Conservation (phyloP, 30 jellyfish, hydroid and myxozoan genomes). For the Turritopsis dohrnii region DNA sequence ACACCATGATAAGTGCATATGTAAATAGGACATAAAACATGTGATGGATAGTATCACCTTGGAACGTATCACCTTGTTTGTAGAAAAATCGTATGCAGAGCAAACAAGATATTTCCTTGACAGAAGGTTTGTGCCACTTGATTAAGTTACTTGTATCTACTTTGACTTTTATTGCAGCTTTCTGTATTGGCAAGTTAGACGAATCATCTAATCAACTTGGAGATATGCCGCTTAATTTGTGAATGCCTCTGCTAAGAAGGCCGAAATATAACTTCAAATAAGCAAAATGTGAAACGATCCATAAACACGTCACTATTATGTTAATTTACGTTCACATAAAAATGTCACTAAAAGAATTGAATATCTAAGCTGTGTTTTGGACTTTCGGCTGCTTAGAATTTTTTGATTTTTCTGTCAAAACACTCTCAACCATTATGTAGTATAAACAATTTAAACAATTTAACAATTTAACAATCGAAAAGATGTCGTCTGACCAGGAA, state of each 20-base stretch:
- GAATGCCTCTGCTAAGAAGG: no score
- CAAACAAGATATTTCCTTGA: not conserved
- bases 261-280: no score
- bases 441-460: no score
- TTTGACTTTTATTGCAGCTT: not conserved
- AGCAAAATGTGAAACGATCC: no score
- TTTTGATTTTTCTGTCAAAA: no score
- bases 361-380: not conserved
- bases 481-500: not conserved
- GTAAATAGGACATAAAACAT: not conserved
- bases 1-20: no score
- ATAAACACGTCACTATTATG: no score
- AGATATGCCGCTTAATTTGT: not conserved
- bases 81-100: not conserved
- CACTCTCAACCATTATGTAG: not conserved
- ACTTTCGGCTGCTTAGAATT: no score
- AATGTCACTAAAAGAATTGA: no score
- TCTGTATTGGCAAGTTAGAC: not conserved
- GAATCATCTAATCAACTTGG: not conserved
- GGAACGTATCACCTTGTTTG: not conserved
- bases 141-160: no score
- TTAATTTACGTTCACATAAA: no score
- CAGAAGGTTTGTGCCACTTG: not conserved
- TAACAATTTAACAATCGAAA: not conserved
- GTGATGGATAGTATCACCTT: not conserved